A percentile compares a stretch with the other conserved stretches of the same genome.
Conservation (phyloP, 2,113 vertebrate species). For the Rhinolophus ferrumequinum region DNA sequence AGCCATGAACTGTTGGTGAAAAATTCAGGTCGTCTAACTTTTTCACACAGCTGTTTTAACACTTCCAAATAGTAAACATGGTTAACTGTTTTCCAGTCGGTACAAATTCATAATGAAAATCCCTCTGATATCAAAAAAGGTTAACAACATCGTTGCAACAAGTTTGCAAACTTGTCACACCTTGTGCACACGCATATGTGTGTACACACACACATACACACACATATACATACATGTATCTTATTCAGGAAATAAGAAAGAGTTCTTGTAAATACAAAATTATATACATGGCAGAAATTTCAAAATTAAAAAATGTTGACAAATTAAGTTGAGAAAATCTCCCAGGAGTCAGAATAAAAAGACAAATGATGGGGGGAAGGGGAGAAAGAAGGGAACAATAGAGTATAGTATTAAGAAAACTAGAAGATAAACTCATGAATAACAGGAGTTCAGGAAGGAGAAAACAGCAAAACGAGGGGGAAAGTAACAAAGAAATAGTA, state of each 20-base stretch:
- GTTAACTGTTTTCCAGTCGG: too few relatives aligned
- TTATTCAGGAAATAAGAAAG: neutral
- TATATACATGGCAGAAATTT: too few relatives aligned
- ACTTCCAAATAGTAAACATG: too few relatives aligned
- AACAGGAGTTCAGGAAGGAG: slow-evolving; percentile 5
- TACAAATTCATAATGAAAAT: too few relatives aligned
- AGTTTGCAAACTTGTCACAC: too few relatives aligned
- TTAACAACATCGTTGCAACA: too few relatives aligned
- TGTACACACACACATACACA: too few relatives aligned
- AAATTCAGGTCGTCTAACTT: too few relatives aligned
- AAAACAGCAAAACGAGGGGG: neutral
- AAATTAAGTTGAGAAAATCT: slow-evolving; percentile 30
- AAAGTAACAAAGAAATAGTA: neutral
- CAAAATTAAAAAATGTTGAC: neutral
- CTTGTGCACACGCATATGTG: too few relatives aligned
- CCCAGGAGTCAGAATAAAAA: slow-evolving; percentile 42
- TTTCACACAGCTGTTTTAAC: too few relatives aligned
- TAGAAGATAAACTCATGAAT: neutral
- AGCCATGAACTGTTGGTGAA: too few relatives aligned
- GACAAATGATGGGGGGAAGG: neutral
- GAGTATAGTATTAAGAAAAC: neutral
- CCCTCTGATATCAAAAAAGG: too few relatives aligned
- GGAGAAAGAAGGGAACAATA: neutral
- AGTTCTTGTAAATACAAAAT: neutral
- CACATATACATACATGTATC: neutral